Conservation (phyloP, 1,140 invertebrate species). For the Aphis gossypii region DNA sequence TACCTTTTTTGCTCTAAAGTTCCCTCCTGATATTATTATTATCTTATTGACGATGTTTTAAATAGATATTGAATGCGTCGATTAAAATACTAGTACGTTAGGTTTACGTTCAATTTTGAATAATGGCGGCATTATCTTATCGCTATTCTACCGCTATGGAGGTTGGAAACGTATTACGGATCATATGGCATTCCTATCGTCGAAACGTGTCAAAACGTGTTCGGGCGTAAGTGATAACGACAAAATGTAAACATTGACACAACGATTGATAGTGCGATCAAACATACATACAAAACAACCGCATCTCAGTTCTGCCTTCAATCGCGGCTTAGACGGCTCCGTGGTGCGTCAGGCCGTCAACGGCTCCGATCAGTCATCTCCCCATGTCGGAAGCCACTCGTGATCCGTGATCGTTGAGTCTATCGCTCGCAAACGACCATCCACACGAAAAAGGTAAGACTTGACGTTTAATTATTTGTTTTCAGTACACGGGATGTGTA, state of each 20-base stretch:
- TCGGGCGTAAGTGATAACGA: background rate
- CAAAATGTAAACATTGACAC: background rate
- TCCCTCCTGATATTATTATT: too few relatives aligned
- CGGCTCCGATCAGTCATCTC: background rate
- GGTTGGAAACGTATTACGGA: background rate
- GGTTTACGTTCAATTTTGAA: background rate
- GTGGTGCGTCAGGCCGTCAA: background rate
- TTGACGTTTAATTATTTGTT: background rate
- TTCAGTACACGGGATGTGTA: background rate
- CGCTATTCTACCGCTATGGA: background rate
- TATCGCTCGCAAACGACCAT: background rate
- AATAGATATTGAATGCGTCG: too few relatives aligned
- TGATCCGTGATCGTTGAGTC: background rate
- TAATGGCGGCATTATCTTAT: background rate
- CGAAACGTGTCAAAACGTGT: background rate
- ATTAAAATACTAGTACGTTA: too few relatives aligned
- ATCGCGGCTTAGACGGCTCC: background rate
- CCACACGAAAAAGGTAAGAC: background rate
- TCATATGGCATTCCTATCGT: background rate
- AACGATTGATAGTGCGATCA: background rate
- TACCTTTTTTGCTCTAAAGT: too few relatives aligned
- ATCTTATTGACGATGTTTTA: too few relatives aligned
- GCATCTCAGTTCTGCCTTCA: background rate
- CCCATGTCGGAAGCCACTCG: background rate
- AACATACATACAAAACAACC: background rate